Base-by-base conservation (phyloP, 1,140 invertebrate species). In the Drosophila bocqueti region DNA sequence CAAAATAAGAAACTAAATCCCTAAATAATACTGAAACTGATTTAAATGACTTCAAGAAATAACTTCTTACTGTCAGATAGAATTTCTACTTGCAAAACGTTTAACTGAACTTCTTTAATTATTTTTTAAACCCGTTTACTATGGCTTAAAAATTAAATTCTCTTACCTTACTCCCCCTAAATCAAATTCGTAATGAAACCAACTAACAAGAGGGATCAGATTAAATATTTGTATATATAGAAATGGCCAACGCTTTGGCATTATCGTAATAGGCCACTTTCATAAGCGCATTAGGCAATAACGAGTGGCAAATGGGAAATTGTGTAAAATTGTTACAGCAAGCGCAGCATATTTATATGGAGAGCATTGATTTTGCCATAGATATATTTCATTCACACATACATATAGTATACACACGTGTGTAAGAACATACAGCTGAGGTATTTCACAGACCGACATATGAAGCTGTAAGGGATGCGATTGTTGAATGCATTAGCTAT, bases 401-500 rank as follows among this genome's bases (percentile, higher is more conserved):
- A 61, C 40, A 29, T 10, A n/a, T n/a, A 16, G 8, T 42, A 46
- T 18, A 46, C 2, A 18, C 4, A 4, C 13, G 47, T 47, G 21
- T 46, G 46, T 16, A n/a, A n/a, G 40, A 29, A n/a, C 13, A 54
- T 8, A 54, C 16, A 68, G 21, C 42, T 50, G 50, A 59, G 74
- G 42, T 67, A 76, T 60, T 26, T 58, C 26, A 7, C 50, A 42
- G 52, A 26, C 38, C 24, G 21, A 24, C 38, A 29, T 18, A 81
- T 57, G 26, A 29, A 72, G 52, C 52, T 63, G 50, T 52, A 47
- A 43, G 24, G 49, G 58, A 81, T 73, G 58, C 31, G 58, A 77
- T 68, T 83, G 75, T 58, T 83, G 76, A 78, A 78, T 76, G 75
- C 64, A 77, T 78, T 78, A 77, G 57, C 75, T 57, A 57, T 78